A percentile compares a stretch with the other conserved stretches of the same genome.
phyloP scores from a whole-genome alignment of 2,797 vertebrate genomes.

The Epinephelus malabaricus region DNA sequence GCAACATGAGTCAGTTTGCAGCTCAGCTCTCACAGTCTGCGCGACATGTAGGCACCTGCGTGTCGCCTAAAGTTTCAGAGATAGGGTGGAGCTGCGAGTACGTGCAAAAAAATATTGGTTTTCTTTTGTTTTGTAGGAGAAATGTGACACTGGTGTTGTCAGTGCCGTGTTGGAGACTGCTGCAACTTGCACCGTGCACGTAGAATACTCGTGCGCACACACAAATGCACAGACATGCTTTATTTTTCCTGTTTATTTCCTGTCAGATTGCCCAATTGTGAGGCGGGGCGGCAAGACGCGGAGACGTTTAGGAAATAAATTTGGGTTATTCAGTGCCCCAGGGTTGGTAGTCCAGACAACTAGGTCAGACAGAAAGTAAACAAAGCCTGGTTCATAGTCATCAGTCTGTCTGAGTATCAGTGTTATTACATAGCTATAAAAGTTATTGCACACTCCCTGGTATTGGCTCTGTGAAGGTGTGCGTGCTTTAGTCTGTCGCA shows the following conservation, averaged over 20 bases:
- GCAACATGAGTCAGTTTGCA: neutral
- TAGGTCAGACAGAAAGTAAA: constrained; percentile 85
- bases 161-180: neutral
- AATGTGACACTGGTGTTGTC: neutral
- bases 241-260: constrained; percentile 56
- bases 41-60: constrained; percentile 38
- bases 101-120: constrained; percentile 14
- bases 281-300: constrained; percentile 42
- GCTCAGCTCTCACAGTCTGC: neutral
- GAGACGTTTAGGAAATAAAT: constrained; percentile 66
- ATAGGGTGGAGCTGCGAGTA: neutral
- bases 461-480: neutral
- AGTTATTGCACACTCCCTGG: neutral
- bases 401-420: constrained; percentile 62
- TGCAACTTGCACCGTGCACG: neutral
- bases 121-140: constrained; percentile 10
- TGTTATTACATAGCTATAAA: constrained; percentile 58
- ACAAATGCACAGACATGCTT: neutral
- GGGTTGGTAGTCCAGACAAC: constrained; percentile 77
- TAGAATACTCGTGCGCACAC: neutral
- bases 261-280: constrained; percentile 49
- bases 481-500: neutral
- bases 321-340: constrained; percentile 72
- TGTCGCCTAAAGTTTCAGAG: neutral
- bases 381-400: constrained; percentile 77